Evolutionary conservation across 2,888 invertebrate species (phyloP).

Genomic region (Trichacis sp.): DNA sequence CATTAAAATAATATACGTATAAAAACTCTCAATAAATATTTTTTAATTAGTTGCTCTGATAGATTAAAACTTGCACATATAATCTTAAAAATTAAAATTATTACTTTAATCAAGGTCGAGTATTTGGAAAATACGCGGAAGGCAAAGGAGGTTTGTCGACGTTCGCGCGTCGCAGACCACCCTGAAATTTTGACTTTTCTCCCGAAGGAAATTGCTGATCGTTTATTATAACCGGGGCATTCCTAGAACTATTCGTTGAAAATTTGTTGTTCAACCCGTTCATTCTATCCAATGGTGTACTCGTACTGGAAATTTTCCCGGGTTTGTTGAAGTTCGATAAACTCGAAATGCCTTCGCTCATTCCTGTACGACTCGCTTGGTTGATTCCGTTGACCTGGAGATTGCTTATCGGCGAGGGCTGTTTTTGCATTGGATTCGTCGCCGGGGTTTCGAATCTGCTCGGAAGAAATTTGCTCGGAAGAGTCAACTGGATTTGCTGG

Average conservation of each 20-base stretch:
- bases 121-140: conserved; percentile 64
- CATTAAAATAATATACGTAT: not conserved
- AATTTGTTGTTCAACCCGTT: conserved; percentile 56
- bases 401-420: conserved; percentile 52
- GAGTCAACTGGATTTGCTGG: conserved; percentile 60
- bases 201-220: conserved; percentile 47
- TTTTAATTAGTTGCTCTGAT: not conserved
- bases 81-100: not conserved
- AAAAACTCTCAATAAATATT: conserved; percentile 1
- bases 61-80: not conserved
- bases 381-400: conserved; percentile 62
- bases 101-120: conserved; percentile 50
- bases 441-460: conserved; percentile 59
- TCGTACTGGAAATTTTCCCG: conserved; percentile 63
- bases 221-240: conserved; percentile 39
- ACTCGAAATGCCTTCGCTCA: conserved; percentile 57
- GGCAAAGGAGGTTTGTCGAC: conserved; percentile 63
- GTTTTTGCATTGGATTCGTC: conserved; percentile 47
- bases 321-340: conserved; percentile 57
- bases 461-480: conserved; percentile 61
- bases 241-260: conserved; percentile 38
- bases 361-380: conserved; percentile 59
- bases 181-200: conserved; percentile 61
- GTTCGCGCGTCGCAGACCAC: conserved; percentile 60
- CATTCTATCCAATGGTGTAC: conserved; percentile 64